A percentile compares a stretch with the other conserved stretches of the same genome.
Conservation (phyloP, 1,140 invertebrate species). For the Procambarus clarkii region DNA sequence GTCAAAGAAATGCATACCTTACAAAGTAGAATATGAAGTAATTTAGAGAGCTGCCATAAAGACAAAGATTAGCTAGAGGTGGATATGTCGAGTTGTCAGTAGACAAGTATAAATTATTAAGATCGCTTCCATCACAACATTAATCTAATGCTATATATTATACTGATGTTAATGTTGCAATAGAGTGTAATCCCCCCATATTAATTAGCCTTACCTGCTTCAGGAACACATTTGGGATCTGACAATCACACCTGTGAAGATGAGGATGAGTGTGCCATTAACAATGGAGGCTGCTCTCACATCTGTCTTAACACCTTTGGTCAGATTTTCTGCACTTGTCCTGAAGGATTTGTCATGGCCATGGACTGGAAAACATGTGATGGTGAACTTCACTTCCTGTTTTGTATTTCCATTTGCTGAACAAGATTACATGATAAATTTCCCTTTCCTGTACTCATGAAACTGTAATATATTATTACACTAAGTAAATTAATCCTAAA, state of each 20-base stretch:
- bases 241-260: conserved; percentile 75
- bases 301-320: conserved; percentile 80
- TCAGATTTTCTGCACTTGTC: conserved; percentile 77
- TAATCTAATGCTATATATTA: no score
- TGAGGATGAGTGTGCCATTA: conserved; percentile 76
- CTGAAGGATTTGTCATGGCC: conserved; percentile 76
- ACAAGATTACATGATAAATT: background rate
- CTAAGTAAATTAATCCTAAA: no score
- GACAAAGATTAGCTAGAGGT: no score
- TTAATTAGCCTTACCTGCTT: background rate
- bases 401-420: background rate
- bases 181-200: no score
- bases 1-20: no score
- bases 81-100: no score
- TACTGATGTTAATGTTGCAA: no score
- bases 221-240: conserved; percentile 63
- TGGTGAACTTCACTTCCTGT: conserved; percentile 74
- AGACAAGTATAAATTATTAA: no score
- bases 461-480: background rate
- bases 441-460: background rate
- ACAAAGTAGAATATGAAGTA: no score
- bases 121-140: no score
- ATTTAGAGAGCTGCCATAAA: no score
- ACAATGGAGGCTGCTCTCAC: conserved; percentile 78
- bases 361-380: conserved; percentile 77